A percentile compares a stretch with the other conserved stretches of the same genome.
Evolutionary conservation across 2,888 invertebrate genomes (phyloP).

Genomic region (Hofmannophila pseudospretella): DNA sequence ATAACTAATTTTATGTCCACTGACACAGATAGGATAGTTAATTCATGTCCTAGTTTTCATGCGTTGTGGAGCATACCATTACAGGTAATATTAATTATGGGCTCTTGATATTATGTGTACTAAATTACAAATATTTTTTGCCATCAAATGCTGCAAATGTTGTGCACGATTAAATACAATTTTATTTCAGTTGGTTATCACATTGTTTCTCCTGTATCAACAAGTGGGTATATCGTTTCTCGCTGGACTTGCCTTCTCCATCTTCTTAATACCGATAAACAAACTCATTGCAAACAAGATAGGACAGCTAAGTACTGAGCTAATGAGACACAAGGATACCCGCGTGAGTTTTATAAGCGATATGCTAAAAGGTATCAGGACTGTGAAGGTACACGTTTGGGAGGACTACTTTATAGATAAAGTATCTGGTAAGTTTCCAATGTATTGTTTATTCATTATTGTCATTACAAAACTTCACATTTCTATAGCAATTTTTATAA

Average conservation of each 20-base stretch:
- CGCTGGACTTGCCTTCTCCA: conserved; percentile 91
- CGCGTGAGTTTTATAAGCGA: conserved; percentile 93
- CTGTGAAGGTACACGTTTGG: conserved; percentile 96
- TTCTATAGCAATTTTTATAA: no score
- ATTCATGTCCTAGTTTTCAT: conserved; percentile 97
- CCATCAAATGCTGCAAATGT: no score
- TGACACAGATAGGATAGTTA: conserved; percentile 96
- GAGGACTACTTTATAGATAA: conserved; percentile 89
- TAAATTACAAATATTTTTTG: no score
- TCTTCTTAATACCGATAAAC: conserved; percentile 95
- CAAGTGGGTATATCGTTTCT: conserved; percentile 95
- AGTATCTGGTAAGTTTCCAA: conserved; percentile 79
- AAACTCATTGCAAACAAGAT: conserved; percentile 93
- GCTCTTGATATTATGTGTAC: conserved; percentile 2
- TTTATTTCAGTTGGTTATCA: conserved; percentile 83
- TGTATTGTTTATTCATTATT: background rate
- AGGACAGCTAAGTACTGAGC: conserved; percentile 87
- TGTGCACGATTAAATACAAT: background rate
- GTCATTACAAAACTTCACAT: no score
- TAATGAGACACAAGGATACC: conserved; percentile 95
- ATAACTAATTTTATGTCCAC: conserved; percentile 98
- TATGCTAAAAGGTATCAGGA: conserved; percentile 90
- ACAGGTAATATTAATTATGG: no score
- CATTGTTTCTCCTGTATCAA: conserved; percentile 88
- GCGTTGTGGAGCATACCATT: conserved; percentile 97